phyloP scores from a whole-genome alignment of 2,888 invertebrate species.

The Drosophila kanekoi region DNA sequence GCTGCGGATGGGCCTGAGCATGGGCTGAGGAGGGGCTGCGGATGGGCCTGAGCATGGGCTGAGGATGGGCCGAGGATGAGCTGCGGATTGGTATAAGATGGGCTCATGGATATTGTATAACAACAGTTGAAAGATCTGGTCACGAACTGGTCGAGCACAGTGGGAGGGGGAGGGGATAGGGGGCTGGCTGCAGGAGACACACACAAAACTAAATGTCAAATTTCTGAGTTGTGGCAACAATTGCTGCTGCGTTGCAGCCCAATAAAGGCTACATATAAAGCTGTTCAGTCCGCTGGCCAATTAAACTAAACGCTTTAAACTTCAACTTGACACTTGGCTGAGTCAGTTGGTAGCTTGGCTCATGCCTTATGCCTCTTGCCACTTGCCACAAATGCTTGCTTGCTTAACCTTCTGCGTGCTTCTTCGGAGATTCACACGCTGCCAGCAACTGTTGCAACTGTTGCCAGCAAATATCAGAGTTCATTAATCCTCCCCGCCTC shows the following conservation, averaged over 20 bases:
- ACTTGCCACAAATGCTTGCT: constrained; percentile 43
- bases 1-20: no score
- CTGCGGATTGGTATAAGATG: no score
- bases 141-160: constrained; percentile 41
- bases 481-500: constrained; percentile 36
- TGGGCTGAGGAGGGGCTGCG: constrained; percentile 9
- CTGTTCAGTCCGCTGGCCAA: constrained; percentile 44
- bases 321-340: constrained; percentile 79
- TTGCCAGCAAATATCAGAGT: constrained; percentile 70
- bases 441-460: constrained; percentile 20
- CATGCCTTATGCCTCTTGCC: constrained; percentile 32
- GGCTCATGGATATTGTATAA: neutral
- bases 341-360: constrained; percentile 12
- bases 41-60: neutral
- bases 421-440: constrained; percentile 62
- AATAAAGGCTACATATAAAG: constrained; percentile 34
- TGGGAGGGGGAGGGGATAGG: no score
- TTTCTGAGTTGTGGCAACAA: constrained; percentile 32
- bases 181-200: constrained; percentile 21
- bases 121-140: constrained; percentile 31
- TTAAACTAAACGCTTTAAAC: constrained; percentile 67
- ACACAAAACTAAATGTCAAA: constrained; percentile 67
- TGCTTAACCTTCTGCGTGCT: constrained; percentile 64
- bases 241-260: constrained; percentile 4
- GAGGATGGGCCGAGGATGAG: neutral